Evolutionary conservation across 1,140 invertebrate species (phyloP).

Genomic region (Leucophenga varia): DNA sequence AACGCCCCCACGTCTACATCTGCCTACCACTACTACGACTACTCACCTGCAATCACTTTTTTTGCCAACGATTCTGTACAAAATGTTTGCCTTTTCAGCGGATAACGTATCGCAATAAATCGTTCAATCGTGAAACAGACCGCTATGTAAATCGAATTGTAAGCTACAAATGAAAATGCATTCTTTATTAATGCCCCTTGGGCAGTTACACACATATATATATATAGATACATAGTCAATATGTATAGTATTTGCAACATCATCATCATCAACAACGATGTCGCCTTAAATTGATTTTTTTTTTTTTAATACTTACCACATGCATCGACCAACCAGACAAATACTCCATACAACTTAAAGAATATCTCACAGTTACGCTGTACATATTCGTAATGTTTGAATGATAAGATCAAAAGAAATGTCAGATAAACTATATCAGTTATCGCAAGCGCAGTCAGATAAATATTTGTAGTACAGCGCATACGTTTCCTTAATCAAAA

Average conservation of each 20-base stretch:
- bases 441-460: conserved; percentile 72
- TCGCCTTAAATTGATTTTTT: not conserved
- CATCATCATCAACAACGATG: too few species aligned
- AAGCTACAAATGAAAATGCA: conserved; percentile 56
- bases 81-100: conserved; percentile 70
- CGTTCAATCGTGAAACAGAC: conserved; percentile 78
- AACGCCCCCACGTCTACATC: too few species aligned
- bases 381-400: conserved; percentile 64
- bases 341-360: conserved; percentile 36
- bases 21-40: too few species aligned
- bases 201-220: not conserved
- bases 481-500: conserved; percentile 62
- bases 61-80: conserved; percentile 66
- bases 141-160: conserved; percentile 75
- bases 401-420: conserved; percentile 67
- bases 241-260: not conserved
- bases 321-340: conserved; percentile 46
- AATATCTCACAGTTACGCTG: conserved; percentile 43
- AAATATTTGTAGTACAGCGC: conserved; percentile 75
- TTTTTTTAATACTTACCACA: conserved; percentile 34
- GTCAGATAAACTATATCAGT: conserved; percentile 72
- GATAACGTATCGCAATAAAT: conserved; percentile 76
- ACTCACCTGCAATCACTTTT: conserved; percentile 61
- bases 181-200: conserved; percentile 17
- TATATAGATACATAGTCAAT: conserved; percentile 1